Evolutionary conservation across 2,797 vertebrate species (phyloP).

Genomic region (Sciaenops ocellatus): DNA sequence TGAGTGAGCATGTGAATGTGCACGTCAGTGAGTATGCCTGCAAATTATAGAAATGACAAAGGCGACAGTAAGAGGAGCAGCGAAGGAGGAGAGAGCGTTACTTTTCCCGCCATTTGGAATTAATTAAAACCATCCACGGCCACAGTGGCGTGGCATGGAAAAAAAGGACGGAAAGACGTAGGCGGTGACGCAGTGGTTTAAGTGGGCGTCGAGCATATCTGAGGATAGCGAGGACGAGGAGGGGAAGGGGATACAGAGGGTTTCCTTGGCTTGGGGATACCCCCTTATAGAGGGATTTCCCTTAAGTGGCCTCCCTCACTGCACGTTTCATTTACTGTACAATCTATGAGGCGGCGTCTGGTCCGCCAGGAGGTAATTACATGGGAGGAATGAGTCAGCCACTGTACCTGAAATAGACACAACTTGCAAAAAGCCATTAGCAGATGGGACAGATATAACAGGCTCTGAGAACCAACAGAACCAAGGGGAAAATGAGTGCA

Average conservation of each 20-base stretch:
- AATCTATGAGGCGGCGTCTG: slow-evolving; percentile 38
- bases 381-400: slow-evolving; percentile 76
- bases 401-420: slow-evolving; percentile 71
- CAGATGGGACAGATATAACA: slow-evolving; percentile 45
- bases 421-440: slow-evolving; percentile 36
- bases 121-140: slow-evolving; percentile 33
- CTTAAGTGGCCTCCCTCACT: slow-evolving; percentile 53
- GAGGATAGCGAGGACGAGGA: not conserved
- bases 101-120: slow-evolving; percentile 50
- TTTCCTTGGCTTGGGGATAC: slow-evolving; percentile 67
- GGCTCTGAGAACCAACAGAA: slow-evolving; percentile 23
- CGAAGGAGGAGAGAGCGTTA: not conserved
- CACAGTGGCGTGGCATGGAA: slow-evolving; percentile 51
- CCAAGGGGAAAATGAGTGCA: slow-evolving; percentile 17
- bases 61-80: not conserved
- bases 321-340: slow-evolving; percentile 60
- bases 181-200: slow-evolving; percentile 52
- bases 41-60: slow-evolving; percentile 12
- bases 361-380: slow-evolving; percentile 65
- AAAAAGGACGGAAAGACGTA: slow-evolving; percentile 42
- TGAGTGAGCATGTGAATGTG: not conserved
- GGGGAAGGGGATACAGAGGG: slow-evolving; percentile 36
- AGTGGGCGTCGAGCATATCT: slow-evolving; percentile 9
- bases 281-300: slow-evolving; percentile 75
- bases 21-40: slow-evolving; percentile 14